A percentile compares a stretch with the other conserved stretches of the same genome.
Conservation (phyloP, 2,888 invertebrate genomes). For the Clanis bilineata region DNA sequence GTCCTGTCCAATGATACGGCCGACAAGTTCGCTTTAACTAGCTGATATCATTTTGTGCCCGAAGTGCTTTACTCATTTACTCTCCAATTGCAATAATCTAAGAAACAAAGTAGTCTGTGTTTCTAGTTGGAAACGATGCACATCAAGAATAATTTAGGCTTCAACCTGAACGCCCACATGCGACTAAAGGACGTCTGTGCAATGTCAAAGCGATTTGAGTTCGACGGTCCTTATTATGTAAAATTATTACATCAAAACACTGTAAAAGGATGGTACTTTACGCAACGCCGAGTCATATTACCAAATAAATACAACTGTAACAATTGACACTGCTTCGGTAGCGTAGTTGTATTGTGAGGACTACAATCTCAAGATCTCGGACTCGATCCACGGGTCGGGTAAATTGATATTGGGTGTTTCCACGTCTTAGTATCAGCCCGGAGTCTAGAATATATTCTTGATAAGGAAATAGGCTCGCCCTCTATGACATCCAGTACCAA, state of each 20-base stretch:
- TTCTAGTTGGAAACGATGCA: conserved; percentile 35
- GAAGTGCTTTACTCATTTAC: not conserved
- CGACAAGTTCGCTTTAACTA: conserved; percentile 5
- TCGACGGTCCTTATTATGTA: conserved; percentile 12
- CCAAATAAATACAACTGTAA: not conserved
- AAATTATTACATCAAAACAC: conserved; percentile 8
- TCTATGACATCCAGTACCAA: no score
- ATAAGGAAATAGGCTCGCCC: no score
- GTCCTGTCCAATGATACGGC: conserved; percentile 56
- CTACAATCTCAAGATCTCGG: no score
- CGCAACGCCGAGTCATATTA: not conserved
- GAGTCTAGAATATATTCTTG: no score
- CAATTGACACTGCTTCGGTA: no score
- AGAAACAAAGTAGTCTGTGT: conserved; percentile 23
- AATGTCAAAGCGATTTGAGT: conserved; percentile 43
- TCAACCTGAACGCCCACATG: conserved; percentile 46
- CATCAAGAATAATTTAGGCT: conserved; percentile 20
- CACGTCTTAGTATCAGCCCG: no score
- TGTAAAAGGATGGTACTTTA: not conserved
- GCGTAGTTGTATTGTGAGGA: no score
- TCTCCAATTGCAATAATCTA: not conserved
- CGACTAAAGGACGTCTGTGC: conserved; percentile 40
- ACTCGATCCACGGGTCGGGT: no score
- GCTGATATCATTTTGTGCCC: conserved; percentile 9
- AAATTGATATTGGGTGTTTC: no score